These are phyloP conservation scores for Chydorus sphaericus DNA, from an alignment of 2,888 invertebrate species.

Conservation along the genomic window DNA sequence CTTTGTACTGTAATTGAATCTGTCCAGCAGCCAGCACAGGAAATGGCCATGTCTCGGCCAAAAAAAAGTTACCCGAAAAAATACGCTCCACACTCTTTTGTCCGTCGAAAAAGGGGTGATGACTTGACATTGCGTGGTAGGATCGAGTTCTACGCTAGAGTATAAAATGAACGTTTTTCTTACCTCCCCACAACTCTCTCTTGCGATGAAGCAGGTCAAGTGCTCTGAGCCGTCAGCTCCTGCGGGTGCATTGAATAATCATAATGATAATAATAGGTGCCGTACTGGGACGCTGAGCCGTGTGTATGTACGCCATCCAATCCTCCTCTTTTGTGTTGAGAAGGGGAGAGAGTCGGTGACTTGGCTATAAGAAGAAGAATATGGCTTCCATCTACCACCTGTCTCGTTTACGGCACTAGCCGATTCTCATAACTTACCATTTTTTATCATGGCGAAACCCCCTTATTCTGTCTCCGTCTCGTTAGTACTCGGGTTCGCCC, in stretches of 20 bases:
- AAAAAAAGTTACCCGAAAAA: no score
- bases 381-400: slow-evolving; percentile 5
- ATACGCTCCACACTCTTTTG: no score
- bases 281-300: no score
- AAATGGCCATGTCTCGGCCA: background rate
- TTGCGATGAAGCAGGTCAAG: slow-evolving; percentile 4
- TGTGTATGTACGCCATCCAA: background rate
- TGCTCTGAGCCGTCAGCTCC: no score
- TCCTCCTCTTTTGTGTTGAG: background rate
- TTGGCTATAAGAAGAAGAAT: background rate
- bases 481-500: no score
- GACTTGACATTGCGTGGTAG: background rate
- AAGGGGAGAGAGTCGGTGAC: background rate
- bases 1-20: background rate
- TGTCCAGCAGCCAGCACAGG: background rate
- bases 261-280: no score
- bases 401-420: slow-evolving; percentile 1
- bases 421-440: background rate
- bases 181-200: background rate
- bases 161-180: background rate
- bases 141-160: background rate
- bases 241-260: slow-evolving; percentile 2
- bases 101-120: no score
- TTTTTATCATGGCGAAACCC: no score
- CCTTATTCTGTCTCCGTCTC: no score